Evolutionary conservation across 2,113 vertebrate genomes (phyloP), one percentile per base, ranked within the genome.

Genomic region (Macquaria australasica): DNA sequence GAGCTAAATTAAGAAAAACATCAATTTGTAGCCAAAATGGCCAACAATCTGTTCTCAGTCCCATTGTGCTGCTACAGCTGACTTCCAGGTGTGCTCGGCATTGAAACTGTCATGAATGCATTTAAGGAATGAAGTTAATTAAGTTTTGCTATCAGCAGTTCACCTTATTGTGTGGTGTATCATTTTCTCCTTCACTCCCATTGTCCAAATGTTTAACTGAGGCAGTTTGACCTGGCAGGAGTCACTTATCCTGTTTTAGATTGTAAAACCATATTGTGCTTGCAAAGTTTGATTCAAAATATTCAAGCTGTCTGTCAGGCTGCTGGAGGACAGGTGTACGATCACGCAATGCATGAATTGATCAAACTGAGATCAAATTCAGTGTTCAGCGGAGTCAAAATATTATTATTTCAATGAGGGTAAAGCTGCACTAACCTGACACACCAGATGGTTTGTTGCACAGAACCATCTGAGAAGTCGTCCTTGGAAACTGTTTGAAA

Each of bases 1-100:
- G 81, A 64, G 63, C 50, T 72, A 87, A 88, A 91, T 90, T 79
- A 91, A 88, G 76, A 87, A 86, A 83, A 88, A 87, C 76, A 83
- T 83, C 53, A 53, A 73, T 87, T 89, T 86, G 60, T 41, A 50
- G 84, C 87, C 87, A 90, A 90, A 85, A 89, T 76, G 73, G 78
- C 84, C 1, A n/a, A 8, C 48, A 12, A 63, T 86, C 25, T 34
- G 23, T 68, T 68, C 28, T 74, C 59, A 10, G 34, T 78, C 70
- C 63, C 43, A 25, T 50, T 76, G 84, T 84, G 81, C 74, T 34
- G 72, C 73, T 81, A 62, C 79, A 43, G 82, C 85, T 5, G 56
- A 79, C 59, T 85, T 88, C 66, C 79, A 63, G 64, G 82, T 83
- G 80, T 34, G 74, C 64, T n/a, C 41, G 2, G 68, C 60, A 83